A percentile compares a stretch with the other conserved stretches of the same genome.
Conservation (phyloP, 1,140 invertebrate genomes). For the Copidosoma floridanum region DNA sequence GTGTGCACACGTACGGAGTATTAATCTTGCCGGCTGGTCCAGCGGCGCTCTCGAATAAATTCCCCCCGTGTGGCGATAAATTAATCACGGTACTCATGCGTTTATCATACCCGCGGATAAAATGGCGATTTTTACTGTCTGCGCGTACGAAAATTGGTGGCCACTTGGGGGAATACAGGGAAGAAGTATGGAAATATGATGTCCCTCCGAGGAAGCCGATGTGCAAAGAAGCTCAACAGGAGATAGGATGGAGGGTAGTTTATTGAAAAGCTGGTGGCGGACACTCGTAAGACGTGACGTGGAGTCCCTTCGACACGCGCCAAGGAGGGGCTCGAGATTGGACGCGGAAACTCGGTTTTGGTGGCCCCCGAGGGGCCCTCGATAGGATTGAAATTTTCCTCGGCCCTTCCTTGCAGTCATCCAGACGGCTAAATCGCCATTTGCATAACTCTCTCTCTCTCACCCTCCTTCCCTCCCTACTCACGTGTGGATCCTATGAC, state of each 20-base stretch:
- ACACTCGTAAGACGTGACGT: slow-evolving; percentile 23
- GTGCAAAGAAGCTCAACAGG: slow-evolving; percentile 20
- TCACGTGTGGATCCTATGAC: no score
- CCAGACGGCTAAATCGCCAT: slow-evolving; percentile 11
- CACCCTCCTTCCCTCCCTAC: not conserved
- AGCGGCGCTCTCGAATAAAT: no score
- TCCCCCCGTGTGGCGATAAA: no score
- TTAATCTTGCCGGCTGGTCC: no score
- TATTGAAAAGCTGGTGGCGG: slow-evolving; percentile 25
- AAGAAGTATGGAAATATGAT: slow-evolving; percentile 20
- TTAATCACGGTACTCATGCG: no score
- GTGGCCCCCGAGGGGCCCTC: slow-evolving; percentile 4
- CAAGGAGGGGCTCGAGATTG: slow-evolving; percentile 20
- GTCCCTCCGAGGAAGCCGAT: slow-evolving; percentile 10
- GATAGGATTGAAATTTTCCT: slow-evolving; percentile 19
- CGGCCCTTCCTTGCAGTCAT: not conserved
- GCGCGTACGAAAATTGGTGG: slow-evolving; percentile 14
- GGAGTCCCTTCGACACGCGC: slow-evolving; percentile 8
- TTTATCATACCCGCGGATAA: no score
- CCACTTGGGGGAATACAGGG: not conserved
- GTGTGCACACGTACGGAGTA: no score
- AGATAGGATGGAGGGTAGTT: slow-evolving; percentile 1
- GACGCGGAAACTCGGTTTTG: not conserved
- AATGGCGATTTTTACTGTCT: no score
- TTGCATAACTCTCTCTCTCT: slow-evolving; percentile 18